Conservation (phyloP, 2,113 vertebrate species). For the Morone chrysops region DNA sequence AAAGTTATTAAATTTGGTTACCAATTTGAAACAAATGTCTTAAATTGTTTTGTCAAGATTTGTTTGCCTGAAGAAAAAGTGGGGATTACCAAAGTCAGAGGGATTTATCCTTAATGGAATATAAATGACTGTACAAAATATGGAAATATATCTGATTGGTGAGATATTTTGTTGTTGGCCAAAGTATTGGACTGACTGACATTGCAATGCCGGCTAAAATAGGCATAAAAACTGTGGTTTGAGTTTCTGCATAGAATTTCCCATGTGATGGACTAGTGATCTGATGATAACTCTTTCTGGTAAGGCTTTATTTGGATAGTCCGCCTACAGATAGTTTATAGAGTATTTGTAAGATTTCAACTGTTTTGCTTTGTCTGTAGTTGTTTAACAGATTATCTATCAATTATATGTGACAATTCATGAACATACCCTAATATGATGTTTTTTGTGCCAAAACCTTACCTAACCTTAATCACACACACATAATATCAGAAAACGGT, state of each 20-base stretch:
- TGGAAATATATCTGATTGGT: too few species aligned
- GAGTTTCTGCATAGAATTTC: background rate
- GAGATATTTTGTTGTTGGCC: too few species aligned
- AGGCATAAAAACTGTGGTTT: background rate
- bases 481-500: too few species aligned
- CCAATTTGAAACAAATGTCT: background rate
- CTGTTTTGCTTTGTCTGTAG: too few species aligned
- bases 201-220: background rate
- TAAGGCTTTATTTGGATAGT: too few species aligned
- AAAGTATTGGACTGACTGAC: background rate
- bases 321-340: background rate
- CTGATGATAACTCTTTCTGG: background rate
- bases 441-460: too few species aligned
- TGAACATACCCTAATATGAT: too few species aligned
- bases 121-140: background rate
- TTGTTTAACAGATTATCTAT: too few species aligned
- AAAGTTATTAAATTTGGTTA: background rate
- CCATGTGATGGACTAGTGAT: background rate
- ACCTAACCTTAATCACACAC: too few species aligned
- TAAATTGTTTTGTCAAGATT: background rate
- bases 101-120: background rate
- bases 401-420: too few species aligned
- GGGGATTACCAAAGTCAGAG: background rate
- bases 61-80: background rate
- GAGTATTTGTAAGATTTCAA: too few species aligned